Base-by-base conservation (phyloP, 2,797 vertebrate species). In the Anguilla megastoma region DNA sequence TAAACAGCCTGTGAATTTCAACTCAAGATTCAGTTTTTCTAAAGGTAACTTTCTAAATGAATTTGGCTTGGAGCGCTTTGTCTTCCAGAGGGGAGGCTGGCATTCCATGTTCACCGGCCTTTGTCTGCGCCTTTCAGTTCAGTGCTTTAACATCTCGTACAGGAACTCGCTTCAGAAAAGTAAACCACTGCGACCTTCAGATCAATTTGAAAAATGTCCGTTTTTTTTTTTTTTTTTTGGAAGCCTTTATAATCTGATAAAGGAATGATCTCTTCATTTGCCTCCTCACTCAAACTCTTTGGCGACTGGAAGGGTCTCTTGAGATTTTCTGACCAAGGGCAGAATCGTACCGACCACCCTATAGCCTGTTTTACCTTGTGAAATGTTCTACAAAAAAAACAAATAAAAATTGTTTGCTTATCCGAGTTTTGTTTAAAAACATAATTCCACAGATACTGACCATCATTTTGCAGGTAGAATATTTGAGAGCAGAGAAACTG, bases 31-130 rank as follows among this genome's bases (percentile, higher is more conserved):
- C n/a, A 36, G 27, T 60, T 66, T 63, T 63, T 36, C 16, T 8
- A 54, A 54, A 21, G 2, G 18, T 58, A 1, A 74, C 74, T 14
- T 45, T 45, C 41, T 45, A 54, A 88, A 85, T 84, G 24, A 87
- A 84, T 85, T 88, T 84, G 27, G 18, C 83, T 74, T 33, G 48
- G 48, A 56, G n/a, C 10, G 7, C 63, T 41, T 33, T 63, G 87
- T 50, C 80, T 76, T 16, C 45, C 0, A 24, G 12, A 85, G 74
- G n/a, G 27, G 41, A 7, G 27, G 14, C 3, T 21, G 21, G 36
- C n/a, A 0, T 56, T 60, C 24, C 21, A 12, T 74, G 10, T 14
- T 30, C 52, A 14, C 45, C 18, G 48, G 66, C 48, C 74, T 60
- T 63, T 85, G 33, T 36, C 79, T 60, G 60, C 69, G 84, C 58